Base-by-base conservation (phyloP, 2,113 vertebrate species). In the Pelvicachromis taeniatus region DNA sequence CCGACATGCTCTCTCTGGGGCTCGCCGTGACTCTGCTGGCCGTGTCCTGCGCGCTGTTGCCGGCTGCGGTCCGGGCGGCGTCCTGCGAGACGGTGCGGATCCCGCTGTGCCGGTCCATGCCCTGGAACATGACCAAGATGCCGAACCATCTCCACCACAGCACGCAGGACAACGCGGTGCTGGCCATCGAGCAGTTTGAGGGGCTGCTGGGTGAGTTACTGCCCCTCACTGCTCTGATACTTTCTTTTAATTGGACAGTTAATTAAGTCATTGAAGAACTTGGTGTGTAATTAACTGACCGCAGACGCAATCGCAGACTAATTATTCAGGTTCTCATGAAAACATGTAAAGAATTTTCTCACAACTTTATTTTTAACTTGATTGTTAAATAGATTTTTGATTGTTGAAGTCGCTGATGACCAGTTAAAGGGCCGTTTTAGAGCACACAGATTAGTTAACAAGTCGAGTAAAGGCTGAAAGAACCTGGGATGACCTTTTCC, bases 71-170 rank as follows among this genome's bases (percentile, higher is more conserved):
- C 79, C 61, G 87, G 70, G 96, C 93, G 84, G 97, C 96, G 33
- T 96, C 97, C 81, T 99, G 98, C 70, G 98, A 99, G 93, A 96
- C 97, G 2, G 97, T 99, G 61, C 97, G 98, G 89, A 99, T 99
- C 93, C 98, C 98, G 17, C 94, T 99, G 65, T 99, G 98, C 96
- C 94, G 95, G 78, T 95, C 97, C 50, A 97, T 99, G 96, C 98
- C 98, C 19, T 99, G 98, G 98, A 99, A 99, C 97, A 97, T 99
- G 97, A 99, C 98, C 91, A 99, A 98, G 95, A 99, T 99, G 98
- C 98, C 98, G 73, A 99, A 99, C 97, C 98, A 99, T 95, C 97
- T 99, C 91, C 98, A 99, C 95, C 98, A 99, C 97, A 99, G 98
- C 96, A 99, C 98, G 63, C 98, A 99, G 96, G 98, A 97, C 88